These are phyloP conservation scores for Proteles cristata DNA, from an alignment of 2,113 vertebrate species.

Conservation along the genomic window DNA sequence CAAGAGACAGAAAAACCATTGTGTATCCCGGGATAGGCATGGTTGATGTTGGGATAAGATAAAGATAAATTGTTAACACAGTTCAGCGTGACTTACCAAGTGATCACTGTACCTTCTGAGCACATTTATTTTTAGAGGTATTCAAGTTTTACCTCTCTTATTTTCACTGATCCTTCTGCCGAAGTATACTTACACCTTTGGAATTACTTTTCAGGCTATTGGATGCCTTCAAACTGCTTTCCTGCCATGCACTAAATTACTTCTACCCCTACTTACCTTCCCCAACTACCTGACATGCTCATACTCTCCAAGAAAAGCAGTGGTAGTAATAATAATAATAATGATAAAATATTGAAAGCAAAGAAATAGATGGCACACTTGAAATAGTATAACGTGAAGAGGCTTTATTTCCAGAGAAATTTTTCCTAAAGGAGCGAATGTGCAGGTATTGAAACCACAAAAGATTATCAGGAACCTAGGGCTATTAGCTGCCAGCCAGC, in stretches of 20 bases:
- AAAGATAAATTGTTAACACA: neutral
- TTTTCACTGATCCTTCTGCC: neutral
- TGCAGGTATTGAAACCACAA: neutral
- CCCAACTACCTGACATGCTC: too few species aligned
- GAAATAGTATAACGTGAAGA: neutral
- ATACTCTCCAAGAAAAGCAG: neutral
- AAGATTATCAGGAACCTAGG: neutral
- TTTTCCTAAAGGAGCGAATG: neutral
- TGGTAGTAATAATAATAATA: neutral
- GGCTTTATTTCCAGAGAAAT: neutral
- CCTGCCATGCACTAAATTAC: neutral
- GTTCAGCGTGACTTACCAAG: neutral
- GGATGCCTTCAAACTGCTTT: neutral
- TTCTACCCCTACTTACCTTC: neutral
- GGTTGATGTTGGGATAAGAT: neutral
- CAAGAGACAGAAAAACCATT: neutral
- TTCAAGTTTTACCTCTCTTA: neutral
- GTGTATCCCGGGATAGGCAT: neutral
- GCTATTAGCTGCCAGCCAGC: neutral
- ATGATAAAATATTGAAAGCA: neutral
- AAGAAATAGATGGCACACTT: neutral
- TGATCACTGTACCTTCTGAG: neutral
- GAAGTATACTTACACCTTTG: neutral
- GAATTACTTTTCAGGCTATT: neutral
- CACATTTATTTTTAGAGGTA: neutral